These are phyloP conservation scores for Crepidodera aurea DNA, from an alignment of 2,888 invertebrate species.

Conservation along the genomic window DNA sequence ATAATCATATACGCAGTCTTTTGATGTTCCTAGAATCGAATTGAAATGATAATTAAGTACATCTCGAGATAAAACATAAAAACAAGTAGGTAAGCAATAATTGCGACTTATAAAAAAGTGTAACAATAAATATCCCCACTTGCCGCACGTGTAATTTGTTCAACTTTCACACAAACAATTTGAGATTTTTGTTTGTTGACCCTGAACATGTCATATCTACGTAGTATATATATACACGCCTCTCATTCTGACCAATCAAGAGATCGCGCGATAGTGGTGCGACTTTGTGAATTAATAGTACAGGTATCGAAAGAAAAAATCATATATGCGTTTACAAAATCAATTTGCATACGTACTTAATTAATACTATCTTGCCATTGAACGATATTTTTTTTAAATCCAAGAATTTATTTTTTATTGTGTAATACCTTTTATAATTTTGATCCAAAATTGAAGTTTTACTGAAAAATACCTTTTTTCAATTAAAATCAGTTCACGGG, in stretches of 20 bases:
- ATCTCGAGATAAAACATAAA: not conserved
- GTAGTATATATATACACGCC: constrained; percentile 17
- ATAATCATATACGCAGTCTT: too few species aligned
- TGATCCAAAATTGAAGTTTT: too few species aligned
- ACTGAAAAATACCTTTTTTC: too few species aligned
- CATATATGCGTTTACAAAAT: not conserved
- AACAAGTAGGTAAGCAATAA: not conserved
- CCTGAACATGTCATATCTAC: constrained; percentile 1
- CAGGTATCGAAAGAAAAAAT: not conserved
- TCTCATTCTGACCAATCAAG: constrained; percentile 9
- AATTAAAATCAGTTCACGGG: too few species aligned
- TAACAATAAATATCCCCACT: not conserved
- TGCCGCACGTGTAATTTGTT: constrained; percentile 10
- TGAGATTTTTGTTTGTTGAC: constrained; percentile 12
- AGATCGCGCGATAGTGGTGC: constrained; percentile 1
- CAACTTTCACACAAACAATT: constrained; percentile 17
- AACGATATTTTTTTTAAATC: too few species aligned
- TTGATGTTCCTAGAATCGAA: too few species aligned
- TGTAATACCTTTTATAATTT: too few species aligned
- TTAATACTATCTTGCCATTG: too few species aligned
- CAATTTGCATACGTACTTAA: too few species aligned
- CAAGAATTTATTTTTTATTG: too few species aligned
- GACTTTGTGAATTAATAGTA: not conserved
- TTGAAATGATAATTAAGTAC: too few species aligned
- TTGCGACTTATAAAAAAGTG: not conserved